A percentile compares a stretch with the other conserved stretches of the same genome.
Evolutionary conservation across 2,888 invertebrate genomes (phyloP).

Genomic region (Bombylius major): DNA sequence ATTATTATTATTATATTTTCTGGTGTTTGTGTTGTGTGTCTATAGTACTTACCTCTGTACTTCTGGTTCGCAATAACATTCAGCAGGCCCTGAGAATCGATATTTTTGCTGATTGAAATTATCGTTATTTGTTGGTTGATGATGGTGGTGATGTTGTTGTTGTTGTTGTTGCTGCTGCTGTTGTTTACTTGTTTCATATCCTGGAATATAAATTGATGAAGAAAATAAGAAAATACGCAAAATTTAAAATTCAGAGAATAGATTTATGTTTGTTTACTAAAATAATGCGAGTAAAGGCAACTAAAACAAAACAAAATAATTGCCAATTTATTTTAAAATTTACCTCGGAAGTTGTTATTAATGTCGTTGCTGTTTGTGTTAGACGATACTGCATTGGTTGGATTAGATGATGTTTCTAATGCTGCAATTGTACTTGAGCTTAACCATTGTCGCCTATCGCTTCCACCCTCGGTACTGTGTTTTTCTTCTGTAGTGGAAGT

Average conservation of each 20-base stretch:
- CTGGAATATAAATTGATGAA: neutral
- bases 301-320: too few relatives aligned
- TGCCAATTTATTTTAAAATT: too few relatives aligned
- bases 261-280: neutral
- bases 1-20: too few relatives aligned
- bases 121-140: conserved; percentile 13
- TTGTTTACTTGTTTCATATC: neutral
- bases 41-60: conserved; percentile 28
- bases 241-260: neutral
- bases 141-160: neutral
- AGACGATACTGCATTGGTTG: neutral
- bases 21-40: too few relatives aligned
- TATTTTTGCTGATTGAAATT: conserved; percentile 23
- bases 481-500: neutral
- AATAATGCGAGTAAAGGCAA: too few relatives aligned
- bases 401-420: neutral
- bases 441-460: neutral
- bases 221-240: neutral
- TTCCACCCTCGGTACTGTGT: neutral
- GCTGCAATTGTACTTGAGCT: neutral
- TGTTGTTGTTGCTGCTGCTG: neutral
- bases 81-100: conserved; percentile 29
- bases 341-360: neutral
- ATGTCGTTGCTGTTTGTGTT: neutral
- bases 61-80: conserved; percentile 35